A percentile compares a stretch with the other conserved stretches of the same genome.
Evolutionary conservation across 2,888 invertebrate species (phyloP).

Genomic region (Eutolmus rufibarbis): DNA sequence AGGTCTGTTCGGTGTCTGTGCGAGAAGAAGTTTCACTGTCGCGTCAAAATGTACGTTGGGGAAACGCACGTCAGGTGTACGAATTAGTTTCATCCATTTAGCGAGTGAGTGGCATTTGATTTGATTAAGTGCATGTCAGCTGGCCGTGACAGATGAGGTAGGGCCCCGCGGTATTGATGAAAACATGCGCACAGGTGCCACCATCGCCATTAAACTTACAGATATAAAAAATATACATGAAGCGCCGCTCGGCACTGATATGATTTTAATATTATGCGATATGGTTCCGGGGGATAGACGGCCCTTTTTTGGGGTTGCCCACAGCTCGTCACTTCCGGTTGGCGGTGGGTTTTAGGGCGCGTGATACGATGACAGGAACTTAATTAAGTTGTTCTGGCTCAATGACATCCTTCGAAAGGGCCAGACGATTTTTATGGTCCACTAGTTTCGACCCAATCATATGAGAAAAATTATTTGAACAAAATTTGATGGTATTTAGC

Average conservation of each 20-base stretch:
- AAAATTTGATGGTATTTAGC: not conserved
- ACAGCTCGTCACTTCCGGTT: not conserved
- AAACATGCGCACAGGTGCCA: slow-evolving; percentile 44
- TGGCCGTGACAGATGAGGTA: slow-evolving; percentile 41
- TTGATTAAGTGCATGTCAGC: slow-evolving; percentile 45
- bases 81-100: not conserved
- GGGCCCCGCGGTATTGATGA: slow-evolving; percentile 4
- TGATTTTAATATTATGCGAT: slow-evolving; percentile 12
- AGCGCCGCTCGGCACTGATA: not conserved
- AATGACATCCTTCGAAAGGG: not conserved
- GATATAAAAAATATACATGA: slow-evolving; percentile 7
- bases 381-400: not conserved
- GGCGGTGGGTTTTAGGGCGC: not conserved
- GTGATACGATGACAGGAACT: not conserved
- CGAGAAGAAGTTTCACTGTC: not conserved
- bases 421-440: not conserved
- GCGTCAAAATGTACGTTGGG: not conserved
- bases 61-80: not conserved
- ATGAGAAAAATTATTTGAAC: not conserved
- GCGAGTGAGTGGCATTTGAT: slow-evolving; percentile 23
- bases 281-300: not conserved
- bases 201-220: slow-evolving; percentile 29
- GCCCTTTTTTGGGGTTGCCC: not conserved
- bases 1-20: not conserved
- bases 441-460: not conserved